Evolutionary conservation across 2,888 invertebrate species (phyloP), one percentile per base, ranked within the genome.

Genomic region (Copidosoma aretas): DNA sequence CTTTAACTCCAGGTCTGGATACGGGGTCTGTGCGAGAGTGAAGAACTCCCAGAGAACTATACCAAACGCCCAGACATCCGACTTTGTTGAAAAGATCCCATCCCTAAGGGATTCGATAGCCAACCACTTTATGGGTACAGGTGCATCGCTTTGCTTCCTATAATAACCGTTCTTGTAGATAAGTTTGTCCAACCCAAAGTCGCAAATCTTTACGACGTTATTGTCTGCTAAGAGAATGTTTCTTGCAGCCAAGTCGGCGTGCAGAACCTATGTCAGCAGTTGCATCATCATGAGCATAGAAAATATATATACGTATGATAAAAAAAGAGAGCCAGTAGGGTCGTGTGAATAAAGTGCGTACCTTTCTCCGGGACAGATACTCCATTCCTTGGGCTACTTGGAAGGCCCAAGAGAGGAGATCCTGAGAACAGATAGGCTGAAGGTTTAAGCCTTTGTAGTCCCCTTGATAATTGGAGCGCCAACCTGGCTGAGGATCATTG

Each of bases 331-430:
- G n/a, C n/a, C n/a, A n/a, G n/a, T n/a, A n/a, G n/a, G n/a, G n/a
- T n/a, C n/a, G n/a, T n/a, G n/a, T n/a, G n/a, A n/a, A n/a, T n/a
- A n/a, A n/a, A n/a, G n/a, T n/a, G n/a, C n/a, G n/a, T n/a, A n/a
- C 92, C 87, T 93, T 96, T 83, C 93, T 89, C 24, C 92, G 92
- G 4, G 94, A 91, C 15, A 97, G 87, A 81, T 97, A 97, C 75
- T 97, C 95, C 97, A 98, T 97, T 60, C 97, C 97, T 51, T 95
- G 87, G 0, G 97, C 93, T 2, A 97, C 93, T 85, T 98, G 97
- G 84, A 93, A 97, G 0, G 93, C 90, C 93, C 94, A 97, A 61
- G 92, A 92, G 17, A 97, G 86, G 10, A 98, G 86, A 82, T 96
- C 95, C 60, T 91, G 90, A 0, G 95, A 95, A 65, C 89, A 90